Evolutionary conservation across 2,113 vertebrate genomes (phyloP).

Genomic region (Andinoacara biseriatus): DNA sequence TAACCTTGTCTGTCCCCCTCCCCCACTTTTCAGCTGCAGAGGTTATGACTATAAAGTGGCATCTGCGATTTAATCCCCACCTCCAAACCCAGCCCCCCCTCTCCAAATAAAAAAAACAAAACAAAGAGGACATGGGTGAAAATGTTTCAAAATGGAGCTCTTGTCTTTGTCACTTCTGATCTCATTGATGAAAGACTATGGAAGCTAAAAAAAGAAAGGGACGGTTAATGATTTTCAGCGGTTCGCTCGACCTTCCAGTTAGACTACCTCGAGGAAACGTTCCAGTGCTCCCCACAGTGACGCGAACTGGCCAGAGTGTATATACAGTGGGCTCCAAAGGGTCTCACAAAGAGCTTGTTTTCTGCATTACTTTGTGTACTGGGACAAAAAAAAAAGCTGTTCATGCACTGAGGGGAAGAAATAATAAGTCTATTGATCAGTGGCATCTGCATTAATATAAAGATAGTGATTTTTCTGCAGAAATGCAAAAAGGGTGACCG

Average conservation of each 20-base stretch:
- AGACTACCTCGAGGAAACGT: constrained; percentile 47
- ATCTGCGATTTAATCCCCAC: constrained; percentile 71
- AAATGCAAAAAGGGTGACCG: not conserved
- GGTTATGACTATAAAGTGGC: constrained; percentile 50
- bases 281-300: constrained; percentile 17
- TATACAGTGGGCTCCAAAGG: constrained; percentile 18
- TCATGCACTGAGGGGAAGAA: no score
- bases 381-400: not conserved
- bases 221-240: constrained; percentile 59
- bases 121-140: constrained; percentile 21
- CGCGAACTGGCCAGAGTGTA: constrained; percentile 2
- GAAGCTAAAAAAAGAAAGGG: constrained; percentile 59
- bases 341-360: constrained; percentile 33
- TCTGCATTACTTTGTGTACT: constrained; percentile 10
- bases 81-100: not conserved
- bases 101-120: not conserved
- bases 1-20: constrained; percentile 62
- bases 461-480: constrained; percentile 9
- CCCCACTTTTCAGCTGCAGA: constrained; percentile 6
- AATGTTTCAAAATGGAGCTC: constrained; percentile 46
- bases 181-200: constrained; percentile 36
- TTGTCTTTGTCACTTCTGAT: constrained; percentile 70
- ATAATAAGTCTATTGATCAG: constrained; percentile 1
- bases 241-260: constrained; percentile 57
- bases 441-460: not conserved